Conservation (phyloP, 2,113 vertebrate genomes). For the Gnathonemus echidnorhynchus region DNA sequence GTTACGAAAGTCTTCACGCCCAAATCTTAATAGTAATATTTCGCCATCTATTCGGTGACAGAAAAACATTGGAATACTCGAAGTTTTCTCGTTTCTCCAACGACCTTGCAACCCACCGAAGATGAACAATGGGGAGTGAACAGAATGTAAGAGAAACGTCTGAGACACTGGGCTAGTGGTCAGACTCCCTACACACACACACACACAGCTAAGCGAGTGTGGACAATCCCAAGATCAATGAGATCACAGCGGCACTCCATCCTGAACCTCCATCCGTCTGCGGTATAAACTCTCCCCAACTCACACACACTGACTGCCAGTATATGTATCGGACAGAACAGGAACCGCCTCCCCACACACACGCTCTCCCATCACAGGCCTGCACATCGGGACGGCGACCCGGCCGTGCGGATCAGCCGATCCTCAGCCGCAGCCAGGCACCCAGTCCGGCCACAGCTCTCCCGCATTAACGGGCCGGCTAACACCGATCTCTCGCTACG, state of each 20-base stretch:
- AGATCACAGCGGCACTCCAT: not conserved
- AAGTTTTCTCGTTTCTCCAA: not conserved
- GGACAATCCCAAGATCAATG: not conserved
- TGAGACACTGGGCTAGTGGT: constrained; percentile 8
- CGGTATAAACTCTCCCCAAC: not conserved
- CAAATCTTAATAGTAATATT: not conserved
- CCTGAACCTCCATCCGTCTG: not conserved
- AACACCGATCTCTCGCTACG: not conserved
- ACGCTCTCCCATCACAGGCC: not conserved
- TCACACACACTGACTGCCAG: not conserved
- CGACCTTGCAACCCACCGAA: not conserved
- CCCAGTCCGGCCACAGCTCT: not conserved
- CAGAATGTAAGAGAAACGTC: constrained; percentile 10
- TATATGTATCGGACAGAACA: not conserved
- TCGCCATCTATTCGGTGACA: not conserved
- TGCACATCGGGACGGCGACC: not conserved
- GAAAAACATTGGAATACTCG: not conserved
- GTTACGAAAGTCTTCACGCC: not conserved
- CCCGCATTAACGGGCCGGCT: not conserved
- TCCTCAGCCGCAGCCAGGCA: not conserved
- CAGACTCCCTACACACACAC: not conserved
- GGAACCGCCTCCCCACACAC: not conserved
- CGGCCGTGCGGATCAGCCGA: not conserved
- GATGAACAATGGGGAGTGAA: constrained; percentile 13
- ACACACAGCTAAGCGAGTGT: not conserved